These are phyloP conservation scores for Xenentodon cancila DNA, from an alignment of 2,797 vertebrate species.

Conservation along the genomic window DNA sequence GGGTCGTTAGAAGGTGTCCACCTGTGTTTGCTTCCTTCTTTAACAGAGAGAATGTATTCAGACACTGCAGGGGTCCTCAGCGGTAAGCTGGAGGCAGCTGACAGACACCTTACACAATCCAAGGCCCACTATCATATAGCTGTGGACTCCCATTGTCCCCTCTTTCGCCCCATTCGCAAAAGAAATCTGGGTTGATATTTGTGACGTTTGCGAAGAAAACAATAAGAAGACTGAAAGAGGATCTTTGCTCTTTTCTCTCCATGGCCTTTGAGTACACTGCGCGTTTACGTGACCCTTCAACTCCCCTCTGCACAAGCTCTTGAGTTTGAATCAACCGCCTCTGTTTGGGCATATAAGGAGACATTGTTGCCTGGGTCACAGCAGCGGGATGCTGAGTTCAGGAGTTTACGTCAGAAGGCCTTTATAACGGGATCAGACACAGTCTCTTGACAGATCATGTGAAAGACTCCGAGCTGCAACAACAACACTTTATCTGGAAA, in stretches of 20 bases:
- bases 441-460: constrained; percentile 68
- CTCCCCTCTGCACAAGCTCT: constrained; percentile 73
- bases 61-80: constrained; percentile 53
- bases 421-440: constrained; percentile 59
- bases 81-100: constrained; percentile 44
- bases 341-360: constrained; percentile 72
- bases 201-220: constrained; percentile 66
- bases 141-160: constrained; percentile 52
- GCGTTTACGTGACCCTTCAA: constrained; percentile 84
- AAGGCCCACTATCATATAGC: constrained; percentile 49
- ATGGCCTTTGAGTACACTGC: constrained; percentile 69
- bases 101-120: constrained; percentile 13
- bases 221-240: constrained; percentile 70
- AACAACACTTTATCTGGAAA: constrained; percentile 62
- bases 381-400: constrained; percentile 74
- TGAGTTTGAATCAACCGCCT: constrained; percentile 72
- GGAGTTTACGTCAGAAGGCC: constrained; percentile 70
- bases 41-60: constrained; percentile 50
- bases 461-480: constrained; percentile 68
- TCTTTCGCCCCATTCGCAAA: constrained; percentile 59
- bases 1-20: constrained; percentile 58
- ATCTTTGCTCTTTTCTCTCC: constrained; percentile 72
- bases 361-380: constrained; percentile 75
- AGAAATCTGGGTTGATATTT: constrained; percentile 67
- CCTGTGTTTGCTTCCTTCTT: constrained; percentile 44